Evolutionary conservation across 1,140 invertebrate genomes (phyloP).

Genomic region (Galendromus occidentalis): DNA sequence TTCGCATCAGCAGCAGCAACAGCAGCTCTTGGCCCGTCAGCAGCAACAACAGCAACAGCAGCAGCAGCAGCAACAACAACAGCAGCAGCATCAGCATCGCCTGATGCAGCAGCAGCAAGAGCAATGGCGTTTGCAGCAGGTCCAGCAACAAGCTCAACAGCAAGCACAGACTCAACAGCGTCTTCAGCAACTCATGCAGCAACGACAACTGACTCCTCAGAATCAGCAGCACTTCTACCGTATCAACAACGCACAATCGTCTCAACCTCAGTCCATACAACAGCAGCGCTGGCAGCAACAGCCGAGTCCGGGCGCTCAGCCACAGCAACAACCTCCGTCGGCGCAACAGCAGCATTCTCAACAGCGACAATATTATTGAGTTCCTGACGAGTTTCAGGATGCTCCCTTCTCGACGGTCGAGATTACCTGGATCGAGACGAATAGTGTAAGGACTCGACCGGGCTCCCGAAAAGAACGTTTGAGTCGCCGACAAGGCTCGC

Average conservation of each 20-base stretch:
- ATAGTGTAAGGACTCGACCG: too few relatives aligned
- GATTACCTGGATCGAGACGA: too few relatives aligned
- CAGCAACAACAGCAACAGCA: constrained; percentile 9
- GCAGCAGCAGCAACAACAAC: constrained; percentile 13
- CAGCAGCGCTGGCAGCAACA: not conserved
- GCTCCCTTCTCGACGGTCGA: too few relatives aligned
- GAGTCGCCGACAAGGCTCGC: too few relatives aligned
- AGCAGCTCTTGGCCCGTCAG: constrained; percentile 9
- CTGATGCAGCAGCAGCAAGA: constrained; percentile 9
- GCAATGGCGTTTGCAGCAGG: not conserved
- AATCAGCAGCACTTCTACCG: constrained; percentile 8
- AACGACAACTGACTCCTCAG: not conserved
- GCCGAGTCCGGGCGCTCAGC: not conserved
- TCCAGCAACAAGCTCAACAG: not conserved
- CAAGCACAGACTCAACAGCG: constrained; percentile 2
- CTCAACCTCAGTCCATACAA: not conserved
- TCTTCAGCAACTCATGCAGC: not conserved
- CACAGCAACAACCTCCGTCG: not conserved
- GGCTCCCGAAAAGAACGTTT: too few relatives aligned
- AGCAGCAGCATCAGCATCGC: not conserved
- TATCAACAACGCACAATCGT: not conserved
- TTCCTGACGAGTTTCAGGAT: too few relatives aligned
- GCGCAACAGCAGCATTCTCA: not conserved
- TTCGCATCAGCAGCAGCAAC: not conserved
- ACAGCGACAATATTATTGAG: not conserved